Evolutionary conservation across 2,888 invertebrate genomes (phyloP), one percentile per base, ranked within the genome.

Genomic region (Pyrochroa serraticornis): DNA sequence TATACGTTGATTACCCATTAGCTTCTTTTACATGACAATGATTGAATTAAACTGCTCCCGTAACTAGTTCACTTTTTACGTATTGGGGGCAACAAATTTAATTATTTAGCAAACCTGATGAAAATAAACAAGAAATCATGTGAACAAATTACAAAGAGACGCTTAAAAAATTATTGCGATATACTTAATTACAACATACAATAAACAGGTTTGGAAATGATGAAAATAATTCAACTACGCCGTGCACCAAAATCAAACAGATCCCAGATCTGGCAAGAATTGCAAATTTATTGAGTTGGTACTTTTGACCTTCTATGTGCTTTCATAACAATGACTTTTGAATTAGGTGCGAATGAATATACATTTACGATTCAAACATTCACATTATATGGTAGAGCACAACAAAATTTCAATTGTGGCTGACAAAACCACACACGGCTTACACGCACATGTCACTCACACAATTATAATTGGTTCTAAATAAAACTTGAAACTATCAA

Each of bases 21-120:
- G 22, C 22, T 22, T 22, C 22, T 22, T 22, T 22, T 22, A 22
- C 22, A 22, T 22, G 22, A 22, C 22, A 10, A 43, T 43, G 12
- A 43, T 43, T 31, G 33, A 12, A 43, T 38, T 31, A 38, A 51
- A 57, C 10, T 30, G 43, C 33, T 33, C 43, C 33, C 32, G 33
- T 52, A 58, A 58, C 58, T 36, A 47, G 45, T 58, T 52, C 58
- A 58, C 52, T 58, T 52, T 0, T 39, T 51, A 41, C 46, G 42
- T 53, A 42, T 41, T 44, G 49, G 13, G 37, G 22, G 52, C 47
- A 8, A 48, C 10, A 48, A 48, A 12, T 22, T 36, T 14, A 50
- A 33, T 31, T 42, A 39, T 14, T 12, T 14, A 56, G 42, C 10
- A 8, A 31, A 49, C 48, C 8, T 38, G 43, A 44, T 22, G 10